Base-by-base conservation (phyloP, 2,888 invertebrate genomes). In the Dolomedes plantarius region DNA sequence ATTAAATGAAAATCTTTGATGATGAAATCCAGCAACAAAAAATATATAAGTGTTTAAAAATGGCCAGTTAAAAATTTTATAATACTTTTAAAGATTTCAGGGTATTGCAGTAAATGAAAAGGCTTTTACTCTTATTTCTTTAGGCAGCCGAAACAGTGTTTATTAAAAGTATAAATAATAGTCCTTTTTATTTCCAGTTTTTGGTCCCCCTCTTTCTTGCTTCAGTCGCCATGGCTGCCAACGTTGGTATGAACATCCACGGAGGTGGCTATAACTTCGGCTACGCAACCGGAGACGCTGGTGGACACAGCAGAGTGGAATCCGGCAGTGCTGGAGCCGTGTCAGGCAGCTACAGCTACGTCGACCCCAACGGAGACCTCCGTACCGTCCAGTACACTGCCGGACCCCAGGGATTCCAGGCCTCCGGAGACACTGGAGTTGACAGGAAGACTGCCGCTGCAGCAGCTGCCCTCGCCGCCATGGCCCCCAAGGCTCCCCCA, bases 391-490 rank as follows among this genome's bases (percentile, higher is more conserved):
- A 78, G 19, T 88, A 88, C 62, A 76, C 79, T 6, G 88, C 88
- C 27, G 88, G 80, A 39, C 72, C 82, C 0, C 73, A 76, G 16
- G 89, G 89, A 36, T 89, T 65, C 86, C 65, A 81, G 36, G 74
- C 89, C 9, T 29, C 71, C 41, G 89, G 89, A 36, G 89, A 89
- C 67, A 86, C 76, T 46, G 74, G 76, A 7, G 88, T 88, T 5
- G 89, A 89, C 71, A 87, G 82, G 64, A 87, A 75, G 50, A 89
- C 89, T 1, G 88, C 86, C 13, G 81, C 81, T 11, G 86, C 76
- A 23, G 89, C 88, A 0, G 88, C 86, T 19, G 82, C 78, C 19
- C 67, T 89, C 13, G 78, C 75, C 39, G 86, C 81, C 29, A 64
- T 82, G 11, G 86, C 88, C 13, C 86, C 82, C 11, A 82, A 78